Conservation (phyloP, 2,797 vertebrate genomes). For the Glossophaga mutica region DNA sequence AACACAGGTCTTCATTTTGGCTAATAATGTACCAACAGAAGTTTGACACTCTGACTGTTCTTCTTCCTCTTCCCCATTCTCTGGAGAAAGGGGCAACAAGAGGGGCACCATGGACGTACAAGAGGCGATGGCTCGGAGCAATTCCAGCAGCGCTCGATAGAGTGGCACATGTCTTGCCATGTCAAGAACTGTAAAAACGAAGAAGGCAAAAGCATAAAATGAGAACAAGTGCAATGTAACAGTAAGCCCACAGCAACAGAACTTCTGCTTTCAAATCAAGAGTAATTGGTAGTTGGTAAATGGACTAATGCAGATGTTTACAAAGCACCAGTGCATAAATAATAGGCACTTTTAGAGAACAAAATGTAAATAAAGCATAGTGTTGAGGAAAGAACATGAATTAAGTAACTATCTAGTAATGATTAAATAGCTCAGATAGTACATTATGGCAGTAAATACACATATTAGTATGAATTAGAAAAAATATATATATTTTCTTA, state of each 20-base stretch:
- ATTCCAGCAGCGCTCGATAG: constrained; percentile 94
- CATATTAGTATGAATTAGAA: background rate
- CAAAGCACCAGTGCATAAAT: background rate
- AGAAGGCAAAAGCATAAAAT: background rate
- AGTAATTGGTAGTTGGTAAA: background rate
- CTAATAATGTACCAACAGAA: constrained; percentile 95
- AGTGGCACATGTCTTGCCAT: constrained; percentile 98
- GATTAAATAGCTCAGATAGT: background rate
- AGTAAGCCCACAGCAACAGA: background rate
- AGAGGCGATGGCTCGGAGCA: constrained; percentile 95
- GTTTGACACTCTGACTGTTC: constrained; percentile 92
- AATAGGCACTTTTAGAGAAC: background rate
- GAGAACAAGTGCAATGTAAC: background rate
- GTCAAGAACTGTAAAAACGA: constrained; percentile 89
- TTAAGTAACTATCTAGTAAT: background rate
- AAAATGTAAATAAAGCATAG: background rate
- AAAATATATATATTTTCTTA: background rate
- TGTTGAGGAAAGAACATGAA: background rate
- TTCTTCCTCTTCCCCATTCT: constrained; percentile 88
- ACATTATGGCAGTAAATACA: background rate
- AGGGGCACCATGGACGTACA: constrained; percentile 94
- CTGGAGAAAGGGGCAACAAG: constrained; percentile 92
- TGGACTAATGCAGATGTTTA: background rate
- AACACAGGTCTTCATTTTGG: constrained; percentile 99
- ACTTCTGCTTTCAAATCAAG: background rate